These are phyloP conservation scores for Agelas oroides DNA, from an alignment of 37 sponge, comb jelly and placozoan genomes.

Conservation along the genomic window DNA sequence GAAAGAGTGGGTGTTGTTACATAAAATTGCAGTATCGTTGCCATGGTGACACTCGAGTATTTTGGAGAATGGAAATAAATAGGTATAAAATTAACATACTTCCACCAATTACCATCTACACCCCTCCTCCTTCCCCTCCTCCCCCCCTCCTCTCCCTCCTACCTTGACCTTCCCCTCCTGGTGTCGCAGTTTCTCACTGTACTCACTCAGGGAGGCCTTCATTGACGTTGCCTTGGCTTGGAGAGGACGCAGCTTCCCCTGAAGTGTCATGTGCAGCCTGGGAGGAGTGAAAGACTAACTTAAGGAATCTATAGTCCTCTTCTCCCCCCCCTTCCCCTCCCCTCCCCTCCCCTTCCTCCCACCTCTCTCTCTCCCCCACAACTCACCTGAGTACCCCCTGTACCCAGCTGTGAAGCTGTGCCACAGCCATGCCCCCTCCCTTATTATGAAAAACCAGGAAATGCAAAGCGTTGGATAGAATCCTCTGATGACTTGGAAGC, in stretches of 20 bases:
- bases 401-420: conserved; percentile 65
- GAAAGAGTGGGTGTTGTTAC: neutral
- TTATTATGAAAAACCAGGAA: too few relatives aligned
- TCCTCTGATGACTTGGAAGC: conserved; percentile 8
- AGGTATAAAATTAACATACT: too few relatives aligned
- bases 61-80: too few relatives aligned
- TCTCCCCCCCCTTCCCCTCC: too few relatives aligned
- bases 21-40: too few relatives aligned
- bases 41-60: too few relatives aligned
- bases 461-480: too few relatives aligned
- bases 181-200: conserved; percentile 49
- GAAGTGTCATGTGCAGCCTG: conserved; percentile 39
- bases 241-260: conserved; percentile 65
- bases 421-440: conserved; percentile 44
- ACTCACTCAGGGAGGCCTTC: conserved; percentile 57
- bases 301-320: too few relatives aligned
- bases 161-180: conserved; percentile 70
- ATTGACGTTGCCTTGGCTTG: conserved; percentile 41
- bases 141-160: neutral
- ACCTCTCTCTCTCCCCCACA: too few relatives aligned
- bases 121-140: neutral
- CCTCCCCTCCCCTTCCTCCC: too few relatives aligned
- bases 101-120: too few relatives aligned
- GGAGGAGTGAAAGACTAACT: too few relatives aligned
- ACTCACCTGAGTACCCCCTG: conserved; percentile 47